Evolutionary conservation across 2,113 vertebrate species (phyloP).

Genomic region (Hippoglossus stenolepis): DNA sequence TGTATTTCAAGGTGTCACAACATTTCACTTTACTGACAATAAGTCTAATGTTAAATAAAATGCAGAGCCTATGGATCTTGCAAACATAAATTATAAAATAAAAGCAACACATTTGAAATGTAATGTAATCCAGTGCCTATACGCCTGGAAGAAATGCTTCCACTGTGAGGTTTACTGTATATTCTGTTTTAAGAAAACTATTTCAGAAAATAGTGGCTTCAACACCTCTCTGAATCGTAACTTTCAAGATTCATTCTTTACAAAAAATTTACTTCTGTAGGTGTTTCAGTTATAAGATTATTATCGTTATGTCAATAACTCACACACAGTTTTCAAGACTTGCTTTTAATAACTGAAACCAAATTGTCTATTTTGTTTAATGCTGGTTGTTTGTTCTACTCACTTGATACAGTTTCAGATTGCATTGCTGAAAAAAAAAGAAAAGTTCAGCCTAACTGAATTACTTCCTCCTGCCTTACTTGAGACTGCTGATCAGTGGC

Average conservation of each 20-base stretch:
- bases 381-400: background rate
- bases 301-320: background rate
- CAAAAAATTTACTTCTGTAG: background rate
- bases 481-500: constrained; percentile 86
- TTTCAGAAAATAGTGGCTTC: background rate
- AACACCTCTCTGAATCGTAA: background rate
- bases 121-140: too few species aligned
- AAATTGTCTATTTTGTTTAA: background rate
- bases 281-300: background rate
- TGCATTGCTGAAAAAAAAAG: background rate
- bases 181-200: too few species aligned
- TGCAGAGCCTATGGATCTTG: background rate
- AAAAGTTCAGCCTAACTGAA: constrained; percentile 10
- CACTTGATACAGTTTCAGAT: background rate
- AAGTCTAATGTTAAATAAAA: too few species aligned
- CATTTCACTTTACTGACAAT: background rate
- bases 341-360: background rate
- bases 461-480: constrained; percentile 78
- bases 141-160: too few species aligned
- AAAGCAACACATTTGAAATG: background rate
- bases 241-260: background rate
- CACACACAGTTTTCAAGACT: background rate
- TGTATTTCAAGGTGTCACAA: background rate
- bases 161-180: too few species aligned
- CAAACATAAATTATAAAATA: background rate